A percentile compares a stretch with the other conserved stretches of the same genome.
These are phyloP conservation scores for Myotis davidii DNA, from an alignment of 2,113 vertebrate species.

Conservation along the genomic window DNA sequence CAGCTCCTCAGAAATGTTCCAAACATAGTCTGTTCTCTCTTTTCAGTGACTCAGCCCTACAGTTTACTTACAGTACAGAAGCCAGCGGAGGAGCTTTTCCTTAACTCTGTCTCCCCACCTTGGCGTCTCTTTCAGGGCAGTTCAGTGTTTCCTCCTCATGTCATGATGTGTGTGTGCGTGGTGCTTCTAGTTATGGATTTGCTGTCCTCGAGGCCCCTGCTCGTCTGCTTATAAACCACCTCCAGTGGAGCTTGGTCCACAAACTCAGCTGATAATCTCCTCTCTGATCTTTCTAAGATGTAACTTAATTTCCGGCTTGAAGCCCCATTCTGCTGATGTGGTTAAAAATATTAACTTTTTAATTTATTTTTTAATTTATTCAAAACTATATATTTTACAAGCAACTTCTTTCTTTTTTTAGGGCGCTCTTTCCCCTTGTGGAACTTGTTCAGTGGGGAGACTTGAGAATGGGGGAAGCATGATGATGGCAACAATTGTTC, in stretches of 20 bases:
- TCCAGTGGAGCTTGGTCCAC: background rate
- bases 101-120: background rate
- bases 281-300: background rate
- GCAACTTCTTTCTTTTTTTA: background rate
- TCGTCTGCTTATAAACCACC: background rate
- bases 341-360: background rate
- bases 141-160: background rate
- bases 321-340: background rate
- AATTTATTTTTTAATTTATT: background rate
- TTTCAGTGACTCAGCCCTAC: background rate
- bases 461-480: background rate
- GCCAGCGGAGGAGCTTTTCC: background rate
- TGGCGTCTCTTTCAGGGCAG: background rate
- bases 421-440: background rate
- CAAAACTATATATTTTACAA: background rate
- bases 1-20: background rate
- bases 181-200: background rate
- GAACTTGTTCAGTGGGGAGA: background rate
- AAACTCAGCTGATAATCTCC: background rate
- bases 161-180: fast-evolving
- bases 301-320: background rate
- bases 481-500: background rate
- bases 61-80: background rate
- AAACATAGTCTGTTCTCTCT: background rate
- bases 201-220: background rate